Evolutionary conservation across 2,113 vertebrate species (phyloP), one percentile per base, ranked within the genome.

Genomic region (Pseudolaguvia tuberculata): DNA sequence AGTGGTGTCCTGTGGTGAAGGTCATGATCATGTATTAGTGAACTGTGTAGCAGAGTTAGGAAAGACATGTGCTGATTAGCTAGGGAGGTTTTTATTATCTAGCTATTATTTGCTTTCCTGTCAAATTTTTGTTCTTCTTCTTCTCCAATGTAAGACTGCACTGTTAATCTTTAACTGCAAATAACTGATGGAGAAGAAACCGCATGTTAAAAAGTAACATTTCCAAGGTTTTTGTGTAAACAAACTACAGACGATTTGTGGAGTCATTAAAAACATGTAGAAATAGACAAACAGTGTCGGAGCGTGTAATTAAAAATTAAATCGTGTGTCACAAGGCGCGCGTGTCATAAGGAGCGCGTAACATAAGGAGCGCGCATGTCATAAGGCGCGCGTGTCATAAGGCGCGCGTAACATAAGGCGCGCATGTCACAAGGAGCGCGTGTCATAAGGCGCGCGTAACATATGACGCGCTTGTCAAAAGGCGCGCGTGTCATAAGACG

Each of bases 131-230:
- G 6, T 66, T 47, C 25, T 14, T 7, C 47, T n/a, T n/a, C n/a
- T n/a, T n/a, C n/a, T n/a, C n/a, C 35, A 0, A 2, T 48, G 21
- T 48, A 50, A 27, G 17, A 18, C 62, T 11, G 14, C n/a, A 63
- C 1, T 50, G 45, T 66, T 66, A 9, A 48, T 66, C 18, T 27
- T 66, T 66, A 66, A 66, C 63, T 20, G 45, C 15, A 50, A 47
- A 50, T 27, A 23, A 15, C 15, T 50, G 45, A 18, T 45, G 42
- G 47, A 11, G 9, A 45, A 27, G 1, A 50, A 50, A 11, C 45
- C 4, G 45, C 23, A 12, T 65, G 63, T 66, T 66, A 66, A 66
- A 66, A 50, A 27, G 45, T 66, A 66, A 66, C 63, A 29, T 50
- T 15, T 66, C 15, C 45, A 27, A 66, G 21, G 42, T n/a, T 50